Base-by-base conservation (phyloP, 2,888 invertebrate genomes). In the Drosophila bunnanda region DNA sequence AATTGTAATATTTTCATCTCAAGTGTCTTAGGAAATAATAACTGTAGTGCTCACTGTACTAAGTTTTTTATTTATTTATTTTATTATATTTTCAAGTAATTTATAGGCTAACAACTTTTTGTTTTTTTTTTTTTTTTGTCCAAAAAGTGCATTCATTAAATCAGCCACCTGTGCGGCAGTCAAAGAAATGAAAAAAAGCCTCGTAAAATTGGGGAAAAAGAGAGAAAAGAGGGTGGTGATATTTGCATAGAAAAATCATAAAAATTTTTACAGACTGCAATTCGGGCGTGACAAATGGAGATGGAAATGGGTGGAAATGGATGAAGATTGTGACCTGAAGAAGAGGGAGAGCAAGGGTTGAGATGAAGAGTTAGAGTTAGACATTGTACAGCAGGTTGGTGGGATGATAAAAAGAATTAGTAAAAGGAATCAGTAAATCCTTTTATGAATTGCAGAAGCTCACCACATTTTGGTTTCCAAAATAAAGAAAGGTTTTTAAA, bases 221-320 rank as follows among this genome's bases (percentile, higher is more conserved):
- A 48, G 20, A 17, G 28, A 71, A 86, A 36, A 17, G 13, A 8
- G 28, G 36, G 5, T 32, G 30, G n/a, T 44, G n/a, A 43, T 53
- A 83, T 83, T 83, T 88, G 82, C 82, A 83, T 83, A 85, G 79
- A 39, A 83, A 83, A 50, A 88, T 85, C 82, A 82, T 83, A 88
- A 83, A 83, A 85, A 79, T 46, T 75, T 44, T 75, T 77, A 55
- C 65, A 57, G 68, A 70, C 61, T 79, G 74, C 82, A 85, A 79
- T 77, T 88, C 65, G 68, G 77, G 80, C 82, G 86, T 83, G 88
- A 82, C 86, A 70, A 79, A 77, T 20, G 10, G 9, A 43, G 20
- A 17, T 34, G 39, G 22, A 38, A 34, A 39, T 20, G 32, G 70
- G 38, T 22, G 32, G 56, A 32, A 41, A 22, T 50, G 7, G 15